Base-by-base conservation (phyloP, 2,113 vertebrate species). In the Myanophis thanlyinensis region DNA sequence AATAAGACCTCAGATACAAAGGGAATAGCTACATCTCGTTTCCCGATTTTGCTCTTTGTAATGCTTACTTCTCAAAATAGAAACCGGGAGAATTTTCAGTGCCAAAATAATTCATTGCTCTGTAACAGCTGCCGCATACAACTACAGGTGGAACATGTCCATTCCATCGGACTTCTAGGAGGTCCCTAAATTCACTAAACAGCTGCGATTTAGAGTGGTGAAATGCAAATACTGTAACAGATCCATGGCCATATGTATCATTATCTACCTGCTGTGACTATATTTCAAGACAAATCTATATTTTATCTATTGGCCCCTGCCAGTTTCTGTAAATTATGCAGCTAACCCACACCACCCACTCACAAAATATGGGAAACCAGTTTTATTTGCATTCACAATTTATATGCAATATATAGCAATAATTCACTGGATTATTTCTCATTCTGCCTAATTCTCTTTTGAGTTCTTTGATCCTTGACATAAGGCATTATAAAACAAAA, bases 1-100 rank as follows among this genome's bases (percentile, higher is more conserved):
- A 40, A 89, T 30, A 49, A 91, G 51, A 7, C 20, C 52, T 86
- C 80, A 0, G 85, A 86, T 13, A 5, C 1, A 85, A 52, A 53
- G 89, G 53, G 56, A 85, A 54, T 49, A 0, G 48, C 84, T 47
- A 1, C 59, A 48, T 13, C 90, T 44, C 40, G 3, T 7, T 85
- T 93, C 40, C 12, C 0, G 0, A n/a, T 87, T 89, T 54, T 90
- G 40, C 93, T 94, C 90, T 93, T 95, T 51, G 56, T 6, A 40
- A 93, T 47, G 48, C 93, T 51, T 0, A 54, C 93, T 92, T 92
- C 59, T 93, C 93, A 92, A 93, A 93, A 95, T 95, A 85, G 94
- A 92, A 91, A 30, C 62, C 87, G 11, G 73, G 9, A 89, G 49
- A 93, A 93, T 56, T 92, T 80, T 92, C 0, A 0, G 91, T 67